Conservation (phyloP, 1,140 invertebrate genomes). For the Atta texana region DNA sequence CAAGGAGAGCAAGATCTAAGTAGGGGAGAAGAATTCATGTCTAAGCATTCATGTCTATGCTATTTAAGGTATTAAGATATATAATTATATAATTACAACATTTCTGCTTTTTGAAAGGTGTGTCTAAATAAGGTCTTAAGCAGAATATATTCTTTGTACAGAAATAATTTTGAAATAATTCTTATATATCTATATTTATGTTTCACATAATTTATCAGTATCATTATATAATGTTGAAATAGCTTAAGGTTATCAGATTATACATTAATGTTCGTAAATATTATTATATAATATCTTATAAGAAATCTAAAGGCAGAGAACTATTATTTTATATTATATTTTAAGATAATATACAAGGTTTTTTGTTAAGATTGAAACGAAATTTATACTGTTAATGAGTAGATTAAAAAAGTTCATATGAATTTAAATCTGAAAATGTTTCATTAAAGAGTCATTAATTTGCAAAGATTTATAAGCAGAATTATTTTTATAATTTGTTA, state of each 20-base stretch:
- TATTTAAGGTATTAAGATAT: conserved; percentile 25
- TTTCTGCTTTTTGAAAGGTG: neutral
- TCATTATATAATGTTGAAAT: neutral
- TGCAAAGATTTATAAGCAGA: too few species aligned
- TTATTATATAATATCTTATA: neutral
- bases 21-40: conserved; percentile 19
- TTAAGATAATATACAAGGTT: neutral
- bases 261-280: neutral
- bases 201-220: neutral
- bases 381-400: too few species aligned
- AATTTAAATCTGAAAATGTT: too few species aligned
- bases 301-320: neutral
- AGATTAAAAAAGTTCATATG: too few species aligned
- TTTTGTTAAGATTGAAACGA: too few species aligned
- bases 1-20: conserved; percentile 68
- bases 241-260: neutral
- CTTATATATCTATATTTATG: neutral
- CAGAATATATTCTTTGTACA: conserved; percentile 1
- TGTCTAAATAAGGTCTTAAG: neutral
- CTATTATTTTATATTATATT: neutral
- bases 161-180: conserved; percentile 2
- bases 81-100: neutral
- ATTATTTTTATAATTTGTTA: too few species aligned
- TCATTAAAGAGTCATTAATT: too few species aligned
- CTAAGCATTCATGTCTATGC: conserved; percentile 45